phyloP scores from a whole-genome alignment of 2,888 invertebrate species.

The Acrobasis consociella region DNA sequence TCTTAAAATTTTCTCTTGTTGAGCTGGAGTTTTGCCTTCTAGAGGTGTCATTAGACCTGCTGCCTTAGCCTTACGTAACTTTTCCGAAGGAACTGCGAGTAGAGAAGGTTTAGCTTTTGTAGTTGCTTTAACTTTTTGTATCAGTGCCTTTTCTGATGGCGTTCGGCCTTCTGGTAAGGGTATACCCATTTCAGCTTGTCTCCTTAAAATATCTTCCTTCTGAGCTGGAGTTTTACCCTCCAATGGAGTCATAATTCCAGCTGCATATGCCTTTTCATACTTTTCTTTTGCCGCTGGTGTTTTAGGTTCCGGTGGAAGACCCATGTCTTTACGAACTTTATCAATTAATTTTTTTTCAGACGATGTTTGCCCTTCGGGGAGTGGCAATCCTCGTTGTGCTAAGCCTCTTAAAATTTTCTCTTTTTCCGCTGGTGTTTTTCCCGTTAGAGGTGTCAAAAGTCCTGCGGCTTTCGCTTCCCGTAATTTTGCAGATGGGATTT shows the following conservation, averaged over 20 bases:
- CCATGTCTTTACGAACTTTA: slow-evolving; percentile 35
- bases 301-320: slow-evolving; percentile 37
- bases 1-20: slow-evolving; percentile 41
- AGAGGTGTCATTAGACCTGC: slow-evolving; percentile 35
- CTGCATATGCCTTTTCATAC: slow-evolving; percentile 33
- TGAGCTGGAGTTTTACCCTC: slow-evolving; percentile 35
- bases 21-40: slow-evolving; percentile 35
- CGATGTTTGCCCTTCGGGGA: slow-evolving; percentile 33
- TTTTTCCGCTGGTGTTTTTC: slow-evolving; percentile 39
- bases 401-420: slow-evolving; percentile 40
- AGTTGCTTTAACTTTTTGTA: slow-evolving; percentile 32
- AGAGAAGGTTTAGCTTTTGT: slow-evolving; percentile 18
- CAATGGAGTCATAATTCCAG: slow-evolving; percentile 36
- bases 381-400: slow-evolving; percentile 35
- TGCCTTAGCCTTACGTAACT: slow-evolving; percentile 34
- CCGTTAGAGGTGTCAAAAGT: slow-evolving; percentile 39
- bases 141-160: slow-evolving; percentile 34
- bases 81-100: slow-evolving; percentile 21
- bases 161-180: slow-evolving; percentile 29
- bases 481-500: slow-evolving; percentile 36
- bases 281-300: slow-evolving; percentile 33
- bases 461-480: slow-evolving; percentile 43
- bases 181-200: slow-evolving; percentile 26
- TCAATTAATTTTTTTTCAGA: slow-evolving; percentile 35
- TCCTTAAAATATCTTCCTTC: slow-evolving; percentile 34